Conservation (phyloP, 2,113 vertebrate genomes). For the Chlamydotis undulata region DNA sequence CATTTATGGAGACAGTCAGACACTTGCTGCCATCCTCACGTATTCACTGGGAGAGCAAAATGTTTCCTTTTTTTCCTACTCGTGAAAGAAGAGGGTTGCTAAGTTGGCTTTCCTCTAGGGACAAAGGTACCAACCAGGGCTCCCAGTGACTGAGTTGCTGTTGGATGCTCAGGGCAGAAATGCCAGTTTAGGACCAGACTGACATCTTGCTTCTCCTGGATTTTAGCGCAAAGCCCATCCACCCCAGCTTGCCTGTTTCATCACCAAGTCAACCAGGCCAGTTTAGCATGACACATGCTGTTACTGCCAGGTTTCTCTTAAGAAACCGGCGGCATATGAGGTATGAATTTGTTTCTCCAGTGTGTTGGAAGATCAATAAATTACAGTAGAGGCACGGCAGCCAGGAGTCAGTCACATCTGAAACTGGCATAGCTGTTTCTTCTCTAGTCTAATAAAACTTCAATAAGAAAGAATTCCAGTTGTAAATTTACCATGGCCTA, state of each 20-base stretch:
- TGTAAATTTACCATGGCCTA: background rate
- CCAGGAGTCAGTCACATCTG: background rate
- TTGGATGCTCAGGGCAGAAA: background rate
- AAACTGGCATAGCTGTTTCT: background rate
- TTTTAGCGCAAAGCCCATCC: background rate
- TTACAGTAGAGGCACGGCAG: background rate
- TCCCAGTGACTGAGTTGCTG: background rate
- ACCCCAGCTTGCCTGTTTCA: background rate
- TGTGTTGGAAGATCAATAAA: background rate
- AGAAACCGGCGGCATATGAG: background rate
- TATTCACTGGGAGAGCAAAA: background rate
- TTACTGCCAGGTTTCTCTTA: background rate
- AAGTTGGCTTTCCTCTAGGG: background rate
- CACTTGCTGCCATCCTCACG: background rate
- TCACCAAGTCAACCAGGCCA: background rate
- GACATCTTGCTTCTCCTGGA: background rate
- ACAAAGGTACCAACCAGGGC: fast-evolving
- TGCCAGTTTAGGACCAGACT: background rate
- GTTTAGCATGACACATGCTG: background rate
- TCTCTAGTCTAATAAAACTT: background rate
- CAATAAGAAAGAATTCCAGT: background rate
- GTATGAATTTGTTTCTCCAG: background rate
- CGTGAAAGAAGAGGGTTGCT: background rate
- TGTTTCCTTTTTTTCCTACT: background rate
- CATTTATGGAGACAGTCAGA: background rate